phyloP scores from a whole-genome alignment of 2,113 vertebrate species.

The Mionectes macconnelli region DNA sequence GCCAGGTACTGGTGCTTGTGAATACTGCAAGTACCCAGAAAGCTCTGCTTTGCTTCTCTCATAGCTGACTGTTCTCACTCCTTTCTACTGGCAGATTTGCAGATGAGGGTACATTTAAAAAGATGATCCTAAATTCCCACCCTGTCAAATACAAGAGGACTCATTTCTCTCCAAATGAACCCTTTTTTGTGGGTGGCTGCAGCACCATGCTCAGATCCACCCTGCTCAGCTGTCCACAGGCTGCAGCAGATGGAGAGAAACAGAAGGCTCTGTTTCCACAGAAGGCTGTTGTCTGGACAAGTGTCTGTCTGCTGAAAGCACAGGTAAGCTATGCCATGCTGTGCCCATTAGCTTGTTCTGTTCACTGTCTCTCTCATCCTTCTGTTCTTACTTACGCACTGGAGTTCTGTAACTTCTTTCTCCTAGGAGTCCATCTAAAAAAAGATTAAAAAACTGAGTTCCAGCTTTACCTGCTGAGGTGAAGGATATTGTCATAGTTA shows the following conservation, averaged over 20 bases:
- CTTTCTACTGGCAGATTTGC: conserved; percentile 11
- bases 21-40: neutral
- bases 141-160: conserved; percentile 21
- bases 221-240: conserved; percentile 39
- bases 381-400: conserved; percentile 64
- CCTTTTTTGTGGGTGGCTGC: conserved; percentile 10
- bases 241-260: conserved; percentile 55
- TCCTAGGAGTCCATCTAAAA: conserved; percentile 68
- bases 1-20: neutral
- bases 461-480: neutral
- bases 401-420: conserved; percentile 74
- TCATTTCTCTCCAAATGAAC: conserved; percentile 30
- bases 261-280: conserved; percentile 51
- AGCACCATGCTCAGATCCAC: conserved; percentile 15
- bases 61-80: conserved; percentile 27
- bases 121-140: conserved; percentile 35
- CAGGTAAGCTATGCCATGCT: conserved; percentile 43
- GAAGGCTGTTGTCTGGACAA: conserved; percentile 43
- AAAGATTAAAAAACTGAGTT: neutral
- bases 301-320: conserved; percentile 25
- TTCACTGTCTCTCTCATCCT: neutral
- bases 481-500: too few relatives aligned
- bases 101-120: conserved; percentile 25
- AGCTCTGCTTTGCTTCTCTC: conserved; percentile 32
- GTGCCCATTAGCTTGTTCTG: neutral